These are phyloP conservation scores for Apoda limacodes DNA, from an alignment of 2,888 invertebrate genomes.

Conservation along the genomic window DNA sequence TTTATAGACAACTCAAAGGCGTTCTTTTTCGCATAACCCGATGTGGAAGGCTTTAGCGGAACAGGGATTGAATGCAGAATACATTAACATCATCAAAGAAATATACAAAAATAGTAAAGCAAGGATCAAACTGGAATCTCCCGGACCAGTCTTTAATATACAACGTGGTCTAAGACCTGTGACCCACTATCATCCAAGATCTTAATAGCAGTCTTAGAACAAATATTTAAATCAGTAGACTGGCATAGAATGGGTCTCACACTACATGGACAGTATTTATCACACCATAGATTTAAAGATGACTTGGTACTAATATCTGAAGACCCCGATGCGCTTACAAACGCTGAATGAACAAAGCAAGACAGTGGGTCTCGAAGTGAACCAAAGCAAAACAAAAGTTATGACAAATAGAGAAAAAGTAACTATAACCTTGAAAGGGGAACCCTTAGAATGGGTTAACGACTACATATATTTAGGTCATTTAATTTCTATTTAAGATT, in stretches of 20 bases:
- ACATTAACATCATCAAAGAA: too few relatives aligned
- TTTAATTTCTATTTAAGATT: too few relatives aligned
- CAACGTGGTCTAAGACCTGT: slow-evolving; percentile 1
- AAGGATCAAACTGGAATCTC: slow-evolving; percentile 9
- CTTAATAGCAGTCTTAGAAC: slow-evolving; percentile 1
- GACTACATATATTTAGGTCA: too few relatives aligned
- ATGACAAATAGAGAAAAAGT: slow-evolving; percentile 7
- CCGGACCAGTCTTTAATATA: slow-evolving; percentile 8
- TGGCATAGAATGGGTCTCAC: slow-evolving; percentile 2
- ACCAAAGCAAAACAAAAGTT: slow-evolving; percentile 7
- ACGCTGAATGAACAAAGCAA: too few relatives aligned
- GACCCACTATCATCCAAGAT: slow-evolving; percentile 5
- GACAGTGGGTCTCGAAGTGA: slow-evolving; percentile 3
- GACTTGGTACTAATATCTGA: slow-evolving; percentile 2
- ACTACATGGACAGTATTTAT: slow-evolving; percentile 4
- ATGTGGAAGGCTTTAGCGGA: slow-evolving; percentile 10
- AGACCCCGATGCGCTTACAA: slow-evolving; percentile 1
- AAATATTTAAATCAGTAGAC: slow-evolving; percentile 1
- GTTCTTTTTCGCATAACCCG: slow-evolving; percentile 6
- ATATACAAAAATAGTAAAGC: slow-evolving; percentile 10
- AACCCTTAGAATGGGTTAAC: too few relatives aligned
- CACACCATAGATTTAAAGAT: too few relatives aligned
- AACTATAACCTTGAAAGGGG: slow-evolving; percentile 2
- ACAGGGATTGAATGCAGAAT: too few relatives aligned
- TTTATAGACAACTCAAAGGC: slow-evolving; percentile 13